Evolutionary conservation across 2,113 vertebrate genomes (phyloP), one percentile per base, ranked within the genome.

Genomic region (Amphiprion percula): DNA sequence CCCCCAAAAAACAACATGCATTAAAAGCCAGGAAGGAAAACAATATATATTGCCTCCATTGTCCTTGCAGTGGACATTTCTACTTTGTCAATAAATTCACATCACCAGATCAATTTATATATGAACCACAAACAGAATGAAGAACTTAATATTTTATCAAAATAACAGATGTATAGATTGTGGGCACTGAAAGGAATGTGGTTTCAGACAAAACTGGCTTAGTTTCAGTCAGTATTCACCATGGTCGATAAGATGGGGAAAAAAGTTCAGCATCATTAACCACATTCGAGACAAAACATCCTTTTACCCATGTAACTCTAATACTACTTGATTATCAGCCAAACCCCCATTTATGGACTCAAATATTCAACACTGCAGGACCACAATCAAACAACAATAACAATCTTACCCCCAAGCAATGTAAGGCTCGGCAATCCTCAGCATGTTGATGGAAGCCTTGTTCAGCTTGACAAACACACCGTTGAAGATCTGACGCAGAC

Each of bases 381-480:
- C 33, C 0, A 46, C 7, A 37, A 37, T 44, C n/a, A 5, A 33
- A 9, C 39, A 19, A 23, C 0, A 19, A 21, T 12, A 23, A 30
- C 0, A 46, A n/a, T 12, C 95, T 94, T 90, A 99, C 98, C 98
- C 98, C 98, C 98, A 99, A 1, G 98, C 97, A 23, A 99, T 99
- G 82, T 99, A 99, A 19, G 98, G 98, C 37, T 99, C 98, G 2
- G 98, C 98, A 53, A 99, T 98, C 70, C 98, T 93, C 59, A 99
- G 68, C 98, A 99, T 99, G 94, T 99, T 99, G 92, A 99, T 96
- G 0, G 97, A 98, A 84, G 98, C 98, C 88, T 99, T 99, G 95
- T 99, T 99, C 89, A 99, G 94, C 66, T 96, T 99, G 46, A 99
- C 97, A 44, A 99, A 99, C 0, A 98, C 97, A 49, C 98, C 98